A percentile compares a stretch with the other conserved stretches of the same genome.
Evolutionary conservation across 2,888 invertebrate genomes (phyloP).

Genomic region (Ophioninae sp.): DNA sequence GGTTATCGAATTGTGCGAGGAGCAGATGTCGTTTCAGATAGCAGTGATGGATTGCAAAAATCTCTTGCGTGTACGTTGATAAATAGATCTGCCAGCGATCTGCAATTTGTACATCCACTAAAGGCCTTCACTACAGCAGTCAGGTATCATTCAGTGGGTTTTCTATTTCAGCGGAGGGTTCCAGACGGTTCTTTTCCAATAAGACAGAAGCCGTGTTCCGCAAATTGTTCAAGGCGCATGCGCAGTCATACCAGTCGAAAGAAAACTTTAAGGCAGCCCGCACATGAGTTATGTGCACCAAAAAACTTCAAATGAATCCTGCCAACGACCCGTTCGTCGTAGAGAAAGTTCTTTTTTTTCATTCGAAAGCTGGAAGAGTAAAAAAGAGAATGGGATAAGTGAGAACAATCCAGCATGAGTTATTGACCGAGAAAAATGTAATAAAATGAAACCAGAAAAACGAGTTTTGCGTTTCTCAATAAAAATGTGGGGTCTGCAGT

Average conservation of each 20-base stretch:
- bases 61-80: background rate
- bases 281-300: too few species aligned
- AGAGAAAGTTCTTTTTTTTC: too few species aligned
- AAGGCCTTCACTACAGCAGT: background rate
- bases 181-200: background rate
- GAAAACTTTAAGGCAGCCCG: background rate
- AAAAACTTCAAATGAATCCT: too few species aligned
- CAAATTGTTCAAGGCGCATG: background rate
- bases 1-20: background rate
- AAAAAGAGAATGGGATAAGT: too few species aligned
- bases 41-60: conserved; percentile 1
- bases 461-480: too few species aligned
- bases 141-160: background rate
- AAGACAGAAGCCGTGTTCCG: background rate
- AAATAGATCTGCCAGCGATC: background rate
- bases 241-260: background rate
- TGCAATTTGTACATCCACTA: background rate
- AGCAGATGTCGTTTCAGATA: background rate
- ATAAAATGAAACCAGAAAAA: too few species aligned
- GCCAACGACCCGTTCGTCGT: too few species aligned
- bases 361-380: too few species aligned
- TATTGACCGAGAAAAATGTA: too few species aligned
- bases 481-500: too few species aligned
- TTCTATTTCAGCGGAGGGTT: background rate
- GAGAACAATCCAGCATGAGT: too few species aligned